phyloP scores from a whole-genome alignment of 2,888 invertebrate species.

The Conops quadrifasciatus region DNA sequence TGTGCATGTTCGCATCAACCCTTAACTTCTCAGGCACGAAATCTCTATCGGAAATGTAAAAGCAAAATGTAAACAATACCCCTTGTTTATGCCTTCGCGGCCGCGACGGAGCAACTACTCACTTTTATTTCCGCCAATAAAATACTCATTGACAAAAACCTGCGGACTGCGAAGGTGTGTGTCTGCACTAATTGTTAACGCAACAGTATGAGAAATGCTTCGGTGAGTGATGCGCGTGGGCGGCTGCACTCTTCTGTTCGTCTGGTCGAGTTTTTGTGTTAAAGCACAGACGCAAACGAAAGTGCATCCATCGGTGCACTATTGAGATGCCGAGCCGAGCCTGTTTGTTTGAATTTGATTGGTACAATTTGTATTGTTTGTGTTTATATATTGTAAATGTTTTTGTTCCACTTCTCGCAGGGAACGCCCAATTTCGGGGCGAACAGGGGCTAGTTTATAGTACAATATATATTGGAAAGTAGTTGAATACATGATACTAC shows the following conservation, averaged over 20 bases:
- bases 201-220: not conserved
- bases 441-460: not conserved
- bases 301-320: not conserved
- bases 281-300: conserved; percentile 8
- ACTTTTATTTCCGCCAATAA: conserved; percentile 27
- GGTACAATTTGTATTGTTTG: not conserved
- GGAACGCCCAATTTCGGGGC: conserved; percentile 7
- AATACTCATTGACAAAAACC: conserved; percentile 10
- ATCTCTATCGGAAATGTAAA: conserved; percentile 16
- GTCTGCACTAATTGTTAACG: not conserved
- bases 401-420: not conserved
- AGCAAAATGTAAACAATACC: conserved; percentile 4
- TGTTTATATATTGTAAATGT: not conserved
- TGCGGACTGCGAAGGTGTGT: not conserved
- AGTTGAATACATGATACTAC: no score
- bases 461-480: no score
- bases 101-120: not conserved
- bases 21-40: conserved; percentile 15
- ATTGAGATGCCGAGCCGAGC: not conserved
- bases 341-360: conserved; percentile 19
- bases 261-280: not conserved
- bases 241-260: not conserved
- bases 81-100: not conserved
- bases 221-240: conserved; percentile 1
- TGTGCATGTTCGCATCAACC: conserved; percentile 30